A percentile compares a stretch with the other conserved stretches of the same genome.
Evolutionary conservation across 2,888 invertebrate species (phyloP).

Genomic region (Hirtodrosophila duncani): DNA sequence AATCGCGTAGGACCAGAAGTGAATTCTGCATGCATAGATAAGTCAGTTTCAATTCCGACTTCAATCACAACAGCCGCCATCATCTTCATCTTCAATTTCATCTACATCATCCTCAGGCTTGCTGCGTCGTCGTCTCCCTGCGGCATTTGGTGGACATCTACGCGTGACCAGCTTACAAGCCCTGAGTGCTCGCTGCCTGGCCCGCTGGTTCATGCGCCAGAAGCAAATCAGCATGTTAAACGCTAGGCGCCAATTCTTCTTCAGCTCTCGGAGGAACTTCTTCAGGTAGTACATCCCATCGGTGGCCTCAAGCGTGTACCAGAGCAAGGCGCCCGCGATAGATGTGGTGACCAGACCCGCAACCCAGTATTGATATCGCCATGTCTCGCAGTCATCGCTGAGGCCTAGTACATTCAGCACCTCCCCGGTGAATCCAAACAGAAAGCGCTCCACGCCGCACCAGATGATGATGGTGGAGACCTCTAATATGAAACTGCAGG

Average conservation of each 20-base stretch:
- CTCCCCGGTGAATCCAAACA: constrained; percentile 15
- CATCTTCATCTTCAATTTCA: background rate
- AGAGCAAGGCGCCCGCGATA: constrained; percentile 16
- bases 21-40: too few species aligned
- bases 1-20: constrained; percentile 26
- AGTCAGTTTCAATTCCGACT: constrained; percentile 19
- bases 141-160: background rate
- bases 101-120: background rate
- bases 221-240: constrained; percentile 8
- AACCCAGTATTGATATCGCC: constrained; percentile 4
- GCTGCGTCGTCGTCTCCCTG: background rate
- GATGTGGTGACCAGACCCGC: constrained; percentile 13
- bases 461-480: constrained; percentile 57
- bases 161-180: constrained; percentile 29
- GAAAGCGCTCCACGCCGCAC: constrained; percentile 56
- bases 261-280: background rate
- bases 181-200: constrained; percentile 19
- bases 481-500: constrained; percentile 52
- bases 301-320: constrained; percentile 40
- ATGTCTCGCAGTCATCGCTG: constrained; percentile 6
- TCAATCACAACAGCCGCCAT: background rate
- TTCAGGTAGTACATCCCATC: constrained; percentile 7
- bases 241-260: background rate
- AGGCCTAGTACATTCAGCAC: background rate
- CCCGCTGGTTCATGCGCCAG: constrained; percentile 14